Evolutionary conservation across 92 coral and sea anemone species (phyloP).

Genomic region (Metridium senile): DNA sequence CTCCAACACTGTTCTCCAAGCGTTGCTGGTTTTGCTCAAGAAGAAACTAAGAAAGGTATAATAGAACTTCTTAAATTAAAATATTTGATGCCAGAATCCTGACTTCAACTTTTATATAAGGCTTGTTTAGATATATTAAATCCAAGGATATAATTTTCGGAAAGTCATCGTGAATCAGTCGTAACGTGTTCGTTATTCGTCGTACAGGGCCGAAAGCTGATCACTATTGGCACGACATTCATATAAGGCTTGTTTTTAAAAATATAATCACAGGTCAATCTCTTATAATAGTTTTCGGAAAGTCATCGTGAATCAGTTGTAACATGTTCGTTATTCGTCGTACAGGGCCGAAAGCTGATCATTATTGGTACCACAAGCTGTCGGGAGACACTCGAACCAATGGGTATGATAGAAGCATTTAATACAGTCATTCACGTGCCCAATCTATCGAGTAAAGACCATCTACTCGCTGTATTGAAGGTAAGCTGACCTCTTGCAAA

Average conservation of each 20-base stretch:
- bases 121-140: too few relatives aligned
- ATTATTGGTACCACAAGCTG: slow-evolving; percentile 97
- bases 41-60: slow-evolving; percentile 91
- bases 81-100: too few relatives aligned
- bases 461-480: slow-evolving; percentile 70
- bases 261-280: too few relatives aligned
- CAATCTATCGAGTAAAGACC: slow-evolving; percentile 61
- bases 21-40: slow-evolving; percentile 86
- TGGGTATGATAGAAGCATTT: slow-evolving; percentile 93
- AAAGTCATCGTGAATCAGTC: background rate
- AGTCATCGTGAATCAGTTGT: background rate
- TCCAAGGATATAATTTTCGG: too few relatives aligned
- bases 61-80: too few relatives aligned
- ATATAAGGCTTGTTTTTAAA: too few relatives aligned
- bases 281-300: background rate
- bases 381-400: slow-evolving; percentile 82
- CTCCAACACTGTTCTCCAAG: slow-evolving; percentile 94
- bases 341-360: slow-evolving; percentile 85
- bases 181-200: background rate
- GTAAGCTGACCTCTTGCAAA: slow-evolving; percentile 31
- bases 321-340: background rate
- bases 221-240: slow-evolving; percentile 91
- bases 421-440: slow-evolving; percentile 93
- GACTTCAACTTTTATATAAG: background rate
- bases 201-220: slow-evolving; percentile 80